Evolutionary conservation across 2,113 vertebrate genomes (phyloP), one percentile per base, ranked within the genome.

Genomic region (Octodon degus): DNA sequence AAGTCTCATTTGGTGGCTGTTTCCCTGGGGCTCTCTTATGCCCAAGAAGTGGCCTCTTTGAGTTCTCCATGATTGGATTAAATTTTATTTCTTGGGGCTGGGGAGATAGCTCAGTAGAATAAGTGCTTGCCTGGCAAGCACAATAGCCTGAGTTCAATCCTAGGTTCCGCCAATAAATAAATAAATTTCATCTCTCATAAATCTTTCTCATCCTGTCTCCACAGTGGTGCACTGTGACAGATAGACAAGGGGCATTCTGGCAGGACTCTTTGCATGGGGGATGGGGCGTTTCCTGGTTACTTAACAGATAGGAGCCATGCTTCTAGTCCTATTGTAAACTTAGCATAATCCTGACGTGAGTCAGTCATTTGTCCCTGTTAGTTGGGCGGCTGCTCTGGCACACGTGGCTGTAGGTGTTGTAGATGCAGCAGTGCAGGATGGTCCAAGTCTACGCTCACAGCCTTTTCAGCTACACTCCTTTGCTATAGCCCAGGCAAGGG

Each of bases 191-290:
- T 43, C 74, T 77, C 72, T 77, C 24, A 30, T 25, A 14, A 77
- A 77, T 77, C 40, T 76, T 76, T 74, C 72, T 77, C 74, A 47
- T 47, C 40, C 74, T 47, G 25, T 40, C 22, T 25, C 24, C 74
- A 47, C 1, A 2, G 74, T 77, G 12, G 25, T 43, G 47, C 24
- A 77, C 3, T 47, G 24, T 99, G 98, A 94, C 99, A 99, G 98
- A 99, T 98, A 98, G 82, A 97, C 86, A 43, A 65, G 30, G 3
- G 9, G 6, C 5, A 0, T 34, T 37, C 40, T 24, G 55, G 58
- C 79, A 55, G 60, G 9, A n/a, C 30, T 62, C 0, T 40, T 3
- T 32, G 47, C 10, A 3, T 40, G 10, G 8, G n/a, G 2, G 10
- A 5, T 22, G 8, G 43, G 5, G 17, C 43, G 12, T 87, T 86